phyloP scores from a whole-genome alignment of 2,888 invertebrate genomes.

The Tachina fera region DNA sequence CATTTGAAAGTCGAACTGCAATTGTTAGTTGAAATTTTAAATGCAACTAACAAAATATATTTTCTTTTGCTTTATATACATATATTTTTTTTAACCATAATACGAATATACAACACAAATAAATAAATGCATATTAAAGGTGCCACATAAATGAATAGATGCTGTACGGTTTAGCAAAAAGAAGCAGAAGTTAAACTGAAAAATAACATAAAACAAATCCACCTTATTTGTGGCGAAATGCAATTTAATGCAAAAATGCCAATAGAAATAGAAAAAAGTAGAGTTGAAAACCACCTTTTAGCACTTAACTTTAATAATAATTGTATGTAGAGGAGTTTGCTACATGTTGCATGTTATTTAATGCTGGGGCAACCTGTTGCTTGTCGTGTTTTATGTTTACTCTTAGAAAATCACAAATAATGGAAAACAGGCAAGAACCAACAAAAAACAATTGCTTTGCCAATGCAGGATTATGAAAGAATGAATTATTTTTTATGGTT shows the following conservation, averaged over 20 bases:
- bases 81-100: slow-evolving; percentile 30
- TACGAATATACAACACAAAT: slow-evolving; percentile 35
- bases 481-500: background rate
- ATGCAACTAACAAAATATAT: background rate
- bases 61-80: slow-evolving; percentile 21
- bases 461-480: slow-evolving; percentile 15
- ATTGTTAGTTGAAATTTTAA: slow-evolving; percentile 61
- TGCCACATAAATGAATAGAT: slow-evolving; percentile 54
- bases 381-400: slow-evolving; percentile 72
- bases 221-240: slow-evolving; percentile 72
- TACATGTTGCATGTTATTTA: slow-evolving; percentile 68
- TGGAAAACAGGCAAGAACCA: slow-evolving; percentile 32
- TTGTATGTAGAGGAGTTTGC: slow-evolving; percentile 49
- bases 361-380: slow-evolving; percentile 72
- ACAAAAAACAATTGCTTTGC: slow-evolving; percentile 32
- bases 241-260: slow-evolving; percentile 67
- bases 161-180: slow-evolving; percentile 1
- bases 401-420: slow-evolving; percentile 45
- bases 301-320: slow-evolving; percentile 45
- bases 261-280: slow-evolving; percentile 6
- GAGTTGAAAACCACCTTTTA: slow-evolving; percentile 51
- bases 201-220: slow-evolving; percentile 52
- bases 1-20: slow-evolving; percentile 57
- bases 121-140: slow-evolving; percentile 58
- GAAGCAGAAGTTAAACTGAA: background rate